Percentiles rank a stretch among this genome's conserved stretches.
Evolutionary conservation across 2,888 invertebrate genomes (phyloP).

Genomic region (Drosophila austrosaltans): DNA sequence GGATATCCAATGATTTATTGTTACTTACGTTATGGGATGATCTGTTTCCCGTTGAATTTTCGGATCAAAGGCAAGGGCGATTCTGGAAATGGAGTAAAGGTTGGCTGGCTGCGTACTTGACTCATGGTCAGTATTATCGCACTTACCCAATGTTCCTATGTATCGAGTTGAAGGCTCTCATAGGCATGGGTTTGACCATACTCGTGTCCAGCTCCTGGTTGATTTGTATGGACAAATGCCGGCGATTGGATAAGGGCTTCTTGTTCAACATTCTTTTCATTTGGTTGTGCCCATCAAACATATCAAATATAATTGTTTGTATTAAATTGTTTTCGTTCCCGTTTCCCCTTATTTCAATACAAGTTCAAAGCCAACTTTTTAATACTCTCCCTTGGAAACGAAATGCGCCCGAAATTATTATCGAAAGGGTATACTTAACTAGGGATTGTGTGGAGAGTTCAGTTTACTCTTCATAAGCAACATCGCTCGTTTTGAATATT

Average conservation of each 20-base stretch:
- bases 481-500: conserved; percentile 43
- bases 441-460: too few relatives aligned
- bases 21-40: conserved; percentile 28
- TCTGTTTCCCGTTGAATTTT: conserved; percentile 24
- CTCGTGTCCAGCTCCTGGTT: background rate
- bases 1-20: too few relatives aligned
- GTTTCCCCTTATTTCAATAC: conserved; percentile 3
- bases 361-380: conserved; percentile 44
- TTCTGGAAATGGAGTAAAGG: too few relatives aligned
- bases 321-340: conserved; percentile 4
- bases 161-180: conserved; percentile 11
- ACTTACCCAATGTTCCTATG: conserved; percentile 35
- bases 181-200: background rate
- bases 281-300: background rate
- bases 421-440: background rate
- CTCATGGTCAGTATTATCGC: conserved; percentile 13
- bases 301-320: conserved; percentile 14
- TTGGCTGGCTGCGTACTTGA: conserved; percentile 9
- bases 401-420: background rate
- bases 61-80: conserved; percentile 39
- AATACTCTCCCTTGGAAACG: conserved; percentile 50
- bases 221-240: conserved; percentile 18
- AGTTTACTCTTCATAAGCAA: too few relatives aligned
- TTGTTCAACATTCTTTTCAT: conserved; percentile 32
- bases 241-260: conserved; percentile 13